Percentiles rank a stretch among this genome's conserved stretches.
phyloP scores from a whole-genome alignment of 2,888 invertebrate genomes.

The Orchestes rusci region DNA sequence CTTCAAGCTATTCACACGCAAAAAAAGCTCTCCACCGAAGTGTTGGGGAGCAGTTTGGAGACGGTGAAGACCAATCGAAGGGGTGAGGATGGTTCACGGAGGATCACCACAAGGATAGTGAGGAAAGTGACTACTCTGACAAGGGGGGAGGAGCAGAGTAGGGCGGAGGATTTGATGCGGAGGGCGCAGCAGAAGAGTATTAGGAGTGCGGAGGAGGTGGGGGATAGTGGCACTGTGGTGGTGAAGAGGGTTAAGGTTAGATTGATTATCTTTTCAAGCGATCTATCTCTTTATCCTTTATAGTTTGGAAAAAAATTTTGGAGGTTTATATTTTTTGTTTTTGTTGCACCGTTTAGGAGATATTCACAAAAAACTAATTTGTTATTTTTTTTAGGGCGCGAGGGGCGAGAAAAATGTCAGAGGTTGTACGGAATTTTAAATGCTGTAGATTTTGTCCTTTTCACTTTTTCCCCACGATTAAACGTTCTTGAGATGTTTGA shows the following conservation, averaged over 20 bases:
- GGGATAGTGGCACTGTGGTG: slow-evolving; percentile 49
- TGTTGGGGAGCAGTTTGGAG: slow-evolving; percentile 69
- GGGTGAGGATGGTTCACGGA: slow-evolving; percentile 69
- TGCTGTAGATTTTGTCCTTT: no score
- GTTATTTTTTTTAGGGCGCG: no score
- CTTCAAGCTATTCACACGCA: slow-evolving; percentile 76
- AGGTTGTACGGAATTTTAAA: no score
- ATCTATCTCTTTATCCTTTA: no score
- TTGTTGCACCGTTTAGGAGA: no score
- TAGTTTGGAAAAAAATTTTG: no score
- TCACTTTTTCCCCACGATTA: no score
- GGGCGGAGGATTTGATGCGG: slow-evolving; percentile 61
- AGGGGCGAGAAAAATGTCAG: no score
- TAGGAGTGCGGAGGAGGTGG: slow-evolving; percentile 51
- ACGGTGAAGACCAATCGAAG: slow-evolving; percentile 76
- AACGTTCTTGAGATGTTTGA: no score
- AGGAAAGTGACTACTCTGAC: slow-evolving; percentile 84
- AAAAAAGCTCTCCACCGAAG: slow-evolving; percentile 75
- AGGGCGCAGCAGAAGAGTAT: slow-evolving; percentile 50
- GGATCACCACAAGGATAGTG: slow-evolving; percentile 80
- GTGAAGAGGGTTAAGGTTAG: slow-evolving; percentile 74
- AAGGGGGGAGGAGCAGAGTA: slow-evolving; percentile 74
- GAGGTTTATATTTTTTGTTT: no score
- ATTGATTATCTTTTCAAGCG: not conserved
- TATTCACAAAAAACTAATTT: no score